Evolutionary conservation across 64 coral and sea anemone genomes (phyloP).

Genomic region (Cladopsammia gracilis): DNA sequence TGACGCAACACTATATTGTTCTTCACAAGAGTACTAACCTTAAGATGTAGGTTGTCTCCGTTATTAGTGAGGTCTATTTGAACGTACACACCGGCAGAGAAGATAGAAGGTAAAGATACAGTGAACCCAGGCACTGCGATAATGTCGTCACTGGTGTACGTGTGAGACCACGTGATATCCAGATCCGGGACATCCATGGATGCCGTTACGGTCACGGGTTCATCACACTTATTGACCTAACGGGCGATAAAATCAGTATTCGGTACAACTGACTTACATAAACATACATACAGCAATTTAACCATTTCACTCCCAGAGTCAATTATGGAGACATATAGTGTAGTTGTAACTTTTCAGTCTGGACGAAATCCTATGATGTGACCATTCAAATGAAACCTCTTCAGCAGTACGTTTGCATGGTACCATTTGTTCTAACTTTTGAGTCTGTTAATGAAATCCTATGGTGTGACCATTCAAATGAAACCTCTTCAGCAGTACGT

Average conservation of each 20-base stretch:
- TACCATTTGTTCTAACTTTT: too few species aligned
- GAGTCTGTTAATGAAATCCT: too few species aligned
- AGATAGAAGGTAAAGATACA: background rate
- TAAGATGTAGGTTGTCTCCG: conserved; percentile 39
- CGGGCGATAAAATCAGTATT: background rate
- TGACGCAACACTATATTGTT: background rate
- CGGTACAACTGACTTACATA: too few species aligned
- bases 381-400: too few species aligned
- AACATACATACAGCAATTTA: too few species aligned
- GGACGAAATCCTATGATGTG: too few species aligned
- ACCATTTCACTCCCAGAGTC: too few species aligned
- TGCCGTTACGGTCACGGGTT: conserved; percentile 62
- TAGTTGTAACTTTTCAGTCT: too few species aligned
- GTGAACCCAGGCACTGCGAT: conserved; percentile 62
- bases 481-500: too few species aligned
- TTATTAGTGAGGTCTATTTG: conserved; percentile 42
- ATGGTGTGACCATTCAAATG: too few species aligned
- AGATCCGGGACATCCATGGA: conserved; percentile 61
- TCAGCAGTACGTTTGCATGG: too few species aligned
- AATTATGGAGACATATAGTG: too few species aligned
- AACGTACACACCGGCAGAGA: conserved; percentile 62
- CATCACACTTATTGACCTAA: conserved; percentile 79
- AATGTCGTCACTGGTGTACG: conserved; percentile 74
- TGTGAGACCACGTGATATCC: conserved; percentile 72
- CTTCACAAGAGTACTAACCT: conserved; percentile 23